Percentiles rank a stretch among this genome's conserved stretches.
Evolutionary conservation across 2,888 invertebrate species (phyloP).

Genomic region (Cataglyphis livida): DNA sequence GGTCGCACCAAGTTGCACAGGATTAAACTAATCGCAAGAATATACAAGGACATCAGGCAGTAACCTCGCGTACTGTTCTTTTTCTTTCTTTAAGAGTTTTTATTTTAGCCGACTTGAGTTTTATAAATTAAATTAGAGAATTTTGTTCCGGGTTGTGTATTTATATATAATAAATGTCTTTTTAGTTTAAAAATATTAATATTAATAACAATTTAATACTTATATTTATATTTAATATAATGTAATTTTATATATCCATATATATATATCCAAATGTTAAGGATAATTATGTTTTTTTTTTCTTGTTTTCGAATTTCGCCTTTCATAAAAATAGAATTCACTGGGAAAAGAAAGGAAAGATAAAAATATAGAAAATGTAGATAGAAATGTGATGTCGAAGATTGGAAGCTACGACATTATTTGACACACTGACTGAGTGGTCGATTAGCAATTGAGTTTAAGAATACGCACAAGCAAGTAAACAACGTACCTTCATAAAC

Average conservation of each 20-base stretch:
- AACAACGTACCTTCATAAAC: neutral
- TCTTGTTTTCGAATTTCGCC: neutral
- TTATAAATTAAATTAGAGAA: slow-evolving; percentile 5
- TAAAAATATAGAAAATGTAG: neutral
- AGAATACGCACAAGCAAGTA: neutral
- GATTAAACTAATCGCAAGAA: slow-evolving; percentile 50
- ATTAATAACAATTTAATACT: neutral
- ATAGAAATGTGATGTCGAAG: neutral
- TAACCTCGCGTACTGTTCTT: neutral
- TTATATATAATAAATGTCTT: neutral
- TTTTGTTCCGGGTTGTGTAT: neutral
- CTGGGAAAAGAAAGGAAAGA: neutral
- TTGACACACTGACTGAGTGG: slow-evolving; percentile 43
- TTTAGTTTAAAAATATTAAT: neutral
- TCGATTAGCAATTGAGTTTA: slow-evolving; percentile 35
- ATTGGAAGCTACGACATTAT: neutral
- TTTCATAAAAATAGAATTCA: neutral
- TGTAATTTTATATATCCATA: neutral
- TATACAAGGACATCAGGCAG: slow-evolving; percentile 39
- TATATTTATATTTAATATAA: neutral
- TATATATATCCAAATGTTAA: neutral
- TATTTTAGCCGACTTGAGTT: slow-evolving; percentile 22
- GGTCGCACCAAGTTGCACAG: slow-evolving; percentile 36
- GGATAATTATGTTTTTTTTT: neutral
- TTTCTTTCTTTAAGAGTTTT: neutral